These are phyloP conservation scores for Elanus axillaris DNA, from an alignment of 2,113 vertebrate species.

Conservation along the genomic window DNA sequence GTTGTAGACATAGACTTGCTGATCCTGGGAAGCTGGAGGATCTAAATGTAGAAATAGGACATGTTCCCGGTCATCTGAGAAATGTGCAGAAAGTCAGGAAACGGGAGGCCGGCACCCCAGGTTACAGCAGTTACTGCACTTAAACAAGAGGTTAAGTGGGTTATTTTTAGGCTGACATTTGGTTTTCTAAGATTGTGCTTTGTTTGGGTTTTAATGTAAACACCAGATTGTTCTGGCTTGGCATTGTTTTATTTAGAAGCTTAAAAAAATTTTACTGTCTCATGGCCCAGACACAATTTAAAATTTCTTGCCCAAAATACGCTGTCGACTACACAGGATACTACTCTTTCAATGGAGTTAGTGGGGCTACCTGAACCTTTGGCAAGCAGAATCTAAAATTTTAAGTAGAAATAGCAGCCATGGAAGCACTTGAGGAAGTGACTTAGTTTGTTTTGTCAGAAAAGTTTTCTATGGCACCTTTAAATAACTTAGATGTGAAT, in stretches of 20 bases:
- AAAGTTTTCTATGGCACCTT: background rate
- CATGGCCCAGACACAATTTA: background rate
- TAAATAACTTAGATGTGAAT: background rate
- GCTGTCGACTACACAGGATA: background rate
- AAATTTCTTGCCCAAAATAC: background rate
- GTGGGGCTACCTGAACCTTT: background rate
- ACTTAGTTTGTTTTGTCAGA: background rate
- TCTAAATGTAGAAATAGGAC: background rate
- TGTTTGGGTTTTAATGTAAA: background rate
- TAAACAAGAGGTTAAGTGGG: background rate
- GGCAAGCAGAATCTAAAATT: background rate
- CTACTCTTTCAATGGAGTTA: background rate
- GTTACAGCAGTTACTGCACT: background rate
- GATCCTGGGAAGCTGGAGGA: conserved; percentile 31
- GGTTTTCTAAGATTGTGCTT: background rate
- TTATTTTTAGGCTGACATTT: background rate
- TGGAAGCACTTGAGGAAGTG: background rate
- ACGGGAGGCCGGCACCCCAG: background rate
- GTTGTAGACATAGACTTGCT: conserved; percentile 77
- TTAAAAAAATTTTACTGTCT: background rate
- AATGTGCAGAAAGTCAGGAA: background rate
- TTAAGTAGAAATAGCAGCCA: background rate
- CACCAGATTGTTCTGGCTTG: background rate
- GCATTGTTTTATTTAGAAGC: background rate
- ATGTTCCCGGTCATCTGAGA: background rate